Evolutionary conservation across 2,888 invertebrate species (phyloP).

Genomic region (Calephelis perditalis): DNA sequence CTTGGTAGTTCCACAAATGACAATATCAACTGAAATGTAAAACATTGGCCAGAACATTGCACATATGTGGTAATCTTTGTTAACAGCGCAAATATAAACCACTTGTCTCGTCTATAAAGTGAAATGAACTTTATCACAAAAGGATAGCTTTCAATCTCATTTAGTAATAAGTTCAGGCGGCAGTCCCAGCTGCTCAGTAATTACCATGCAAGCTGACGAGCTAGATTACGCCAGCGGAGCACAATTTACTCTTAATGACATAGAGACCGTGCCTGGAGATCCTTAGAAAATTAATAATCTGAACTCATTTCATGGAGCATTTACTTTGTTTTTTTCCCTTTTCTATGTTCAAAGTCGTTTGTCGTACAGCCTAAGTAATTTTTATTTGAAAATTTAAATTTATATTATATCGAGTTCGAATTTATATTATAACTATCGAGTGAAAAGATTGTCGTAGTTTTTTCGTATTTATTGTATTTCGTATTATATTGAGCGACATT

Average conservation of each 20-base stretch:
- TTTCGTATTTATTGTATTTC: too few species aligned
- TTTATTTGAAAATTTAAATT: too few species aligned
- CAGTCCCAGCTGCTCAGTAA: conserved; percentile 13
- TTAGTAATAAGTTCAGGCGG: conserved; percentile 1
- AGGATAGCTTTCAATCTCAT: conserved; percentile 1
- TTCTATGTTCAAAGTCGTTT: too few species aligned
- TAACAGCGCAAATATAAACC: conserved; percentile 6
- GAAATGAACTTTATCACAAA: conserved; percentile 5
- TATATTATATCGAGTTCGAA: too few species aligned
- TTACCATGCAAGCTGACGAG: conserved; percentile 13
- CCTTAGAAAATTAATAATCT: conserved; percentile 9
- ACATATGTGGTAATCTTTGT: conserved; percentile 6
- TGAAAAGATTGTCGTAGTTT: too few species aligned
- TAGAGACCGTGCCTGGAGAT: conserved; percentile 3
- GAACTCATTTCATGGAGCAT: not conserved
- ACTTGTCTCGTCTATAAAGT: not conserved
- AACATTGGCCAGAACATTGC: not conserved
- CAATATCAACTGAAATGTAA: not conserved
- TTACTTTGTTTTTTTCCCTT: not conserved
- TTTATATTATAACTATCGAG: too few species aligned
- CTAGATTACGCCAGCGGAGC: conserved; percentile 11
- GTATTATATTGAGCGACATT: too few species aligned
- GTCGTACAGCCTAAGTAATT: too few species aligned
- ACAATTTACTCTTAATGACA: conserved; percentile 16
- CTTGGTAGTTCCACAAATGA: not conserved